These are phyloP conservation scores for Mycteria americana DNA, from an alignment of 2,797 vertebrate genomes.

Conservation along the genomic window DNA sequence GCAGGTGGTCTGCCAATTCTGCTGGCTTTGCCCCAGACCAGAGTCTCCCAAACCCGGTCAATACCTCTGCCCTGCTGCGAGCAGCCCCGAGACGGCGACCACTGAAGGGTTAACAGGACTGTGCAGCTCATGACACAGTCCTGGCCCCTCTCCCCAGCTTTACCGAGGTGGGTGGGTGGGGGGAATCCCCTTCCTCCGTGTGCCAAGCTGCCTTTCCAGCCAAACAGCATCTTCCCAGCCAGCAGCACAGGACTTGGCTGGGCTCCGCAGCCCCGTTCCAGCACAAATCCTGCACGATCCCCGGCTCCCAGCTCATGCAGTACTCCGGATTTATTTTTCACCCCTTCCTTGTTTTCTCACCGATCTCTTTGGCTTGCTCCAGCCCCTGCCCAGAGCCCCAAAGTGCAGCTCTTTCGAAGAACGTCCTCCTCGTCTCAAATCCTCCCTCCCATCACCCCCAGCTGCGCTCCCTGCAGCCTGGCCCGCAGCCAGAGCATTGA, in stretches of 20 bases:
- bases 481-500: neutral
- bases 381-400: neutral
- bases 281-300: neutral
- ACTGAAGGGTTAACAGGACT: neutral
- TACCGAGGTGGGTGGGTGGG: no score
- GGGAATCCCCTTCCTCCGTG: neutral
- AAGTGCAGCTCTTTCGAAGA: neutral
- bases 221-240: neutral
- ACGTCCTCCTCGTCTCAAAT: neutral
- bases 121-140: neutral
- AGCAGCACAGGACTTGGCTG: neutral
- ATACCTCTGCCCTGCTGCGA: neutral
- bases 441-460: neutral
- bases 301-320: neutral
- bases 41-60: neutral
- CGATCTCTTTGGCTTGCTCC: neutral
- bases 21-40: neutral
- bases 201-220: neutral
- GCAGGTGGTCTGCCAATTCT: neutral
- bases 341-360: neutral
- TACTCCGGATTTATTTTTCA: neutral
- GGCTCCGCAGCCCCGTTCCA: neutral
- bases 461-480: neutral
- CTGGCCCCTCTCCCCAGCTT: neutral
- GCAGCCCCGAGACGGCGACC: rapidly evolving